Evolutionary conservation across 2,797 vertebrate species (phyloP).

Genomic region (Chaetophractus vellerosus): DNA sequence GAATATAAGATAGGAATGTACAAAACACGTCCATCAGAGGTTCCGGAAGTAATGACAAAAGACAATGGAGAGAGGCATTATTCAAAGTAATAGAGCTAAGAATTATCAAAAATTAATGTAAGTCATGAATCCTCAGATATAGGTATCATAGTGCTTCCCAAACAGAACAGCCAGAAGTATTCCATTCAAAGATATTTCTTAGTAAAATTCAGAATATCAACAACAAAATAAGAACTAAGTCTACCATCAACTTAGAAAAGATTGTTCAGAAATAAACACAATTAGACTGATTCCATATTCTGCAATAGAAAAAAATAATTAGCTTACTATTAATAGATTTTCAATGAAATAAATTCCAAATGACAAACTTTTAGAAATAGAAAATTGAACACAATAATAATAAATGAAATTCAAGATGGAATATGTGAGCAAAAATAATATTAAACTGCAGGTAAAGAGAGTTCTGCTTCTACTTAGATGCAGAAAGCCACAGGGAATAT

Average conservation of each 20-base stretch:
- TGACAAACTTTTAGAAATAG: background rate
- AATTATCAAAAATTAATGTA: background rate
- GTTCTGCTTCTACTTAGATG: background rate
- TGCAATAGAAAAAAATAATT: background rate
- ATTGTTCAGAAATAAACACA: background rate
- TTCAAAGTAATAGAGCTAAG: background rate
- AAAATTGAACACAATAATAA: background rate
- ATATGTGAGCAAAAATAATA: background rate
- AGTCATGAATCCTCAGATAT: background rate
- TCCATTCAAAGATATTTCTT: background rate
- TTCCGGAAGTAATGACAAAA: slow-evolving; percentile 25
- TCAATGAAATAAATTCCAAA: background rate
- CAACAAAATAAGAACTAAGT: background rate
- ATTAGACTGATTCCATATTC: background rate
- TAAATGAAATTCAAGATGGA: background rate
- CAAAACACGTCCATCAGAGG: background rate
- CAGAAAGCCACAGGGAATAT: background rate
- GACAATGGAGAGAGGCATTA: background rate
- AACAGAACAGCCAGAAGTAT: background rate
- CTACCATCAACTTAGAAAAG: background rate
- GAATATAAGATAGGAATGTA: background rate
- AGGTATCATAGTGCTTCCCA: background rate
- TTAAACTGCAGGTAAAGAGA: background rate
- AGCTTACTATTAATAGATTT: slow-evolving; percentile 4
- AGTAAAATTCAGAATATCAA: background rate